These are phyloP conservation scores for Embiotoca jacksoni DNA, from an alignment of 2,113 vertebrate genomes.

Conservation along the genomic window DNA sequence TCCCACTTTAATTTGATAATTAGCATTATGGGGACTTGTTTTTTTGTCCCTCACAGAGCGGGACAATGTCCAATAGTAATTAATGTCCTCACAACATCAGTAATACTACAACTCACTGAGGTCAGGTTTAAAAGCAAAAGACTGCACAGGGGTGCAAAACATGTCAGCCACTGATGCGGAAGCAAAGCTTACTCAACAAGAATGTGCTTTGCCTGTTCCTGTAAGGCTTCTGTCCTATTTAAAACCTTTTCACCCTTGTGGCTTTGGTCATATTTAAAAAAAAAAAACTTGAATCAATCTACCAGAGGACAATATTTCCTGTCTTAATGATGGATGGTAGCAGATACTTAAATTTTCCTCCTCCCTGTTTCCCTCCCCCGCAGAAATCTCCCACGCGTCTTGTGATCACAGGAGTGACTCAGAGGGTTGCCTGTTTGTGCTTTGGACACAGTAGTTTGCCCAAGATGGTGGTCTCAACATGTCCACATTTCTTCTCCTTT, in stretches of 20 bases:
- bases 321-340: constrained; percentile 3
- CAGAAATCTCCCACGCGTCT: constrained; percentile 57
- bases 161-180: constrained; percentile 59
- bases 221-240: constrained; percentile 32
- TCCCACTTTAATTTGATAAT: neutral
- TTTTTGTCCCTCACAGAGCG: neutral
- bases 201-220: constrained; percentile 47
- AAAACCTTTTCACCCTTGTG: constrained; percentile 32
- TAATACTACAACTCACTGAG: neutral
- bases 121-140: constrained; percentile 17
- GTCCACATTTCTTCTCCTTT: constrained; percentile 10
- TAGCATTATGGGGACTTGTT: neutral
- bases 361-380: constrained; percentile 22
- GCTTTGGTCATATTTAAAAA: constrained; percentile 7
- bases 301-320: constrained; percentile 3
- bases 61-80: no score
- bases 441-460: constrained; percentile 39
- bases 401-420: constrained; percentile 70
- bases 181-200: constrained; percentile 57
- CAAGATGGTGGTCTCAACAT: constrained; percentile 55
- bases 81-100: neutral
- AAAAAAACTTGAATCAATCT: constrained; percentile 16
- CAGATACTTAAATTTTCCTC: neutral
- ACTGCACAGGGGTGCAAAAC: constrained; percentile 30
- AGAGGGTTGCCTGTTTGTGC: constrained; percentile 66